Base-by-base conservation (phyloP, 2,888 invertebrate genomes). In the Lithophane semibrunnea region DNA sequence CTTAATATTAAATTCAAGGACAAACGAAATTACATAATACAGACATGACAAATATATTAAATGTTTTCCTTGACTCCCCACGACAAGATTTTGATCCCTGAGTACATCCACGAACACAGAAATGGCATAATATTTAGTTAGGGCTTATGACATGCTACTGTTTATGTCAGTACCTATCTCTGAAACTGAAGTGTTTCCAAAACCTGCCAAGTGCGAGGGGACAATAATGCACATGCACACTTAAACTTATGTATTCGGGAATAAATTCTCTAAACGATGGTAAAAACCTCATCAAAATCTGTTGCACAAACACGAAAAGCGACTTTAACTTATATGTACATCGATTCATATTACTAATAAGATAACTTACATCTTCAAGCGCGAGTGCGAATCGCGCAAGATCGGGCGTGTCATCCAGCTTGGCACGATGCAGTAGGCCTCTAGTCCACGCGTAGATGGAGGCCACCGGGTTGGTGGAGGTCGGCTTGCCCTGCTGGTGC, bases 371-470 rank as follows among this genome's bases (percentile, higher is more conserved):
- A 93, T 98, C 97, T 94, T 99, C 99, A 82, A 99, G 95, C 47
- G 97, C 95, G 60, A 96, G 92, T 4, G 98, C 97, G 93, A 98
- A 99, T 94, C 96, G 97, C n/a, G 96, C 97, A 73, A 99, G 95
- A 8, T 98, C 98, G 0, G 97, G 97, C 54, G 98, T 99, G 84
- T 97, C 95, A 91, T 99, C 99, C 61, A 99, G 95, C 92, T 98
- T 98, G 69, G 98, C 99, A 85, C 99, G 97, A 92, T 99, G 99
- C 72, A 97, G 97, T 67, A 99, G 97, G 3, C 99, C 99, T 72
- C 98, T 96, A 0, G 99, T 99, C 99, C 99, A 99, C 16, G 99
- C 99, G 95, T 98, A 99, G 91, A 99, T 99, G 63, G 98, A 99
- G 21, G 99, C 99, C 78, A 99, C 98, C 16, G 99, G 99, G 95